Percentiles rank a stretch among this genome's conserved stretches.
These are phyloP conservation scores for Dendrophyllia cribrosa DNA, from an alignment of 64 coral and sea anemone genomes.

Conservation along the genomic window DNA sequence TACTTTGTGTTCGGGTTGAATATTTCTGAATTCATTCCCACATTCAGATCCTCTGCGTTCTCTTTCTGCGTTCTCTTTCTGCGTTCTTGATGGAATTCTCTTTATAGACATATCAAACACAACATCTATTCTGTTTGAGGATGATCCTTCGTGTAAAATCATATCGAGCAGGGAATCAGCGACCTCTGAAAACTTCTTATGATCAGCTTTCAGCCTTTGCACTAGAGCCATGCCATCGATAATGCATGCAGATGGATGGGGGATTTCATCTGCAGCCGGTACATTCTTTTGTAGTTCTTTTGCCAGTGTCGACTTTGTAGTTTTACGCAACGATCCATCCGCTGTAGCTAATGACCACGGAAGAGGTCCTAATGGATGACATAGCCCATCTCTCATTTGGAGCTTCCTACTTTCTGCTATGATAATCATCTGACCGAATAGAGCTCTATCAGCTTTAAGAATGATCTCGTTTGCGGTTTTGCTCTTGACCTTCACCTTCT, in stretches of 20 bases:
- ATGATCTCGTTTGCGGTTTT: conserved; percentile 32
- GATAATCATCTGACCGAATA: conserved; percentile 48
- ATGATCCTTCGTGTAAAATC: conserved; percentile 16
- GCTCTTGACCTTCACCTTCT: conserved; percentile 39
- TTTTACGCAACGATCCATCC: conserved; percentile 52
- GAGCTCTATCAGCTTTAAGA: conserved; percentile 44
- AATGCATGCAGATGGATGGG: conserved; percentile 33
- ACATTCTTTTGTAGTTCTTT: conserved; percentile 52
- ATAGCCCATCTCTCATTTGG: conserved; percentile 43
- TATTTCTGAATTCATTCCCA: conserved; percentile 57
- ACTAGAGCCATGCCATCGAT: conserved; percentile 37
- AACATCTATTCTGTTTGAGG: conserved; percentile 30
- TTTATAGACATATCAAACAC: conserved; percentile 33
- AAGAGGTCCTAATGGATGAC: conserved; percentile 53
- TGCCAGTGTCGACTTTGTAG: conserved; percentile 45
- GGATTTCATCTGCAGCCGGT: conserved; percentile 9
- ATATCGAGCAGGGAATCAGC: not conserved
- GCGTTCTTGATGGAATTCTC: conserved; percentile 51
- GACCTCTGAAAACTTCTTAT: conserved; percentile 33
- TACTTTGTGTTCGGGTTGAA: conserved; percentile 55
- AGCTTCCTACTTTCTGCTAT: conserved; percentile 54
- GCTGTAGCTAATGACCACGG: conserved; percentile 43
- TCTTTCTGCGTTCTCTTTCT: conserved; percentile 61
- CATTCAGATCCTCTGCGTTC: conserved; percentile 22
- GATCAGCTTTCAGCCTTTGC: conserved; percentile 57